Conservation (phyloP, 1,140 invertebrate species). For the Neodiprion fabricii region DNA sequence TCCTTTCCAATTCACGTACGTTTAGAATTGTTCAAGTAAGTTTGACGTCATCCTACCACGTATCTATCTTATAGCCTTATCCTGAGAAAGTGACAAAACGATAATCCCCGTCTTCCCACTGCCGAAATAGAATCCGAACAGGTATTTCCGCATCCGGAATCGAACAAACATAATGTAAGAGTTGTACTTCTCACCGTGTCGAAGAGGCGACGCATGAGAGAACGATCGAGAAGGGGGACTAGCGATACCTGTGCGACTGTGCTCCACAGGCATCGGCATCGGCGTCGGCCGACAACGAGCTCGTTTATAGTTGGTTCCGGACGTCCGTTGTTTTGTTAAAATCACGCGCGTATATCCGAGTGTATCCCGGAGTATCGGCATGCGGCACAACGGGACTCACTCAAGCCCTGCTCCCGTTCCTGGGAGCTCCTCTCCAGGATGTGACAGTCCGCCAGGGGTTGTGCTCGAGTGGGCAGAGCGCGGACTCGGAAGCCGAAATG, state of each 20-base stretch:
- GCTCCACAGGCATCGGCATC: constrained; percentile 18
- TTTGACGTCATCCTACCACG: too few relatives aligned
- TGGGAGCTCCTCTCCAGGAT: neutral
- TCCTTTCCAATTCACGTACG: too few relatives aligned
- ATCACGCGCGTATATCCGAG: constrained; percentile 49
- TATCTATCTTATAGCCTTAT: too few relatives aligned
- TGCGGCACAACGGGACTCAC: neutral
- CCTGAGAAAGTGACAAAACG: too few relatives aligned
- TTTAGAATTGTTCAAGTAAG: too few relatives aligned
- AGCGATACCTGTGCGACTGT: constrained; percentile 61
- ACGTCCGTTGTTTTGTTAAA: constrained; percentile 61
- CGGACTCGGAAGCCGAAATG: constrained; percentile 32
- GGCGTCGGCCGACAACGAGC: too few relatives aligned
- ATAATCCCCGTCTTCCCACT: too few relatives aligned
- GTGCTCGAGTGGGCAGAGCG: constrained; percentile 37
- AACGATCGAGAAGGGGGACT: constrained; percentile 24
- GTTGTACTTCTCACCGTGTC: too few relatives aligned
- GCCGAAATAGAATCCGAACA: too few relatives aligned
- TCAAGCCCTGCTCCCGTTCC: constrained; percentile 3
- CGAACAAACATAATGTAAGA: too few relatives aligned
- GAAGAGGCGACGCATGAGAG: constrained; percentile 15
- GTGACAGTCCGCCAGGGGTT: constrained; percentile 28
- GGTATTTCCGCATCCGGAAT: too few relatives aligned
- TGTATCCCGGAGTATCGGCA: constrained; percentile 12
- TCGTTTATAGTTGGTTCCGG: constrained; percentile 40